Conservation (phyloP, 2,797 vertebrate species). For the Thripadectes ignobilis region DNA sequence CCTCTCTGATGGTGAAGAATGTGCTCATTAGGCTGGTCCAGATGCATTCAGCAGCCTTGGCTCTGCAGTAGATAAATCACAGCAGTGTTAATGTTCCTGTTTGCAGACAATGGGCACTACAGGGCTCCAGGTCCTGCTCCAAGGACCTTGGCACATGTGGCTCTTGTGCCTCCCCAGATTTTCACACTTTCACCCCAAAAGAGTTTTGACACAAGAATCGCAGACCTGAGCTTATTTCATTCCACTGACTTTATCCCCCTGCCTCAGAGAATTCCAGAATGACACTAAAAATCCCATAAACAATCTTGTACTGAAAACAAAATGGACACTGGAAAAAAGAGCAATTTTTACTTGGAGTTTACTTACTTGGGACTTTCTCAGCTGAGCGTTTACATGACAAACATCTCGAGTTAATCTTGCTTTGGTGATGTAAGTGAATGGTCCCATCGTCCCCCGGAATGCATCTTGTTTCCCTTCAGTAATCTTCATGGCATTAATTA, state of each 20-base stretch:
- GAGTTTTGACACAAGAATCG: neutral
- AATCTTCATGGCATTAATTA: neutral
- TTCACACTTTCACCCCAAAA: neutral
- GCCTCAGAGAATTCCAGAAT: neutral
- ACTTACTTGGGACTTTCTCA: neutral
- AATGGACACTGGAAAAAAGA: neutral
- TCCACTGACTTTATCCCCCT: neutral
- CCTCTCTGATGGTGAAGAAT: conserved; percentile 48
- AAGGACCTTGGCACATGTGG: neutral
- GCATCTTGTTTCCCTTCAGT: neutral
- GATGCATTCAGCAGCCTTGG: conserved; percentile 33
- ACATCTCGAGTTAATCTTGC: neutral
- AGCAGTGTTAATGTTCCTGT: neutral
- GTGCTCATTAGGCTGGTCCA: conserved; percentile 57
- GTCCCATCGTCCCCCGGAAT: neutral
- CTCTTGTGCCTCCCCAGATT: neutral
- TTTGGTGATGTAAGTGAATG: neutral
- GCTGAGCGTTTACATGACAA: neutral
- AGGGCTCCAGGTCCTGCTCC: neutral
- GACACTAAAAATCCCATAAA: neutral
- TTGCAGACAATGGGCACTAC: neutral
- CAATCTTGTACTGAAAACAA: neutral
- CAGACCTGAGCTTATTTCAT: neutral
- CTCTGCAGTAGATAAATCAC: conserved; percentile 30
- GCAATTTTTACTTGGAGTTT: neutral